Conservation (phyloP, 2,113 vertebrate genomes). For the Plotosus lineatus region DNA sequence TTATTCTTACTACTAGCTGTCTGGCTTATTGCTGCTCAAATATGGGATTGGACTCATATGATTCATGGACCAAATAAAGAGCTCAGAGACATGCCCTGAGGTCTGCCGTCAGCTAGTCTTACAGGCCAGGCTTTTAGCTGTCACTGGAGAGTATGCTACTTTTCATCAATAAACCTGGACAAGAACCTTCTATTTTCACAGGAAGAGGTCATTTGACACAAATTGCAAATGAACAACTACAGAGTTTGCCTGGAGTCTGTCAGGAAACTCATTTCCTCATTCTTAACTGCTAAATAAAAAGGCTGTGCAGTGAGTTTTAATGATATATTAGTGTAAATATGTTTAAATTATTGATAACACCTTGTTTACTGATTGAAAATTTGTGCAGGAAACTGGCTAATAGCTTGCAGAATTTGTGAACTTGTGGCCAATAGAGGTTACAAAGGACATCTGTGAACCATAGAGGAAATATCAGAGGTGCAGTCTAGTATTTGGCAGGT, state of each 20-base stretch:
- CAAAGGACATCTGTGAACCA: neutral
- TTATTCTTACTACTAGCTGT: neutral
- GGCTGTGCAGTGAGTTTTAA: neutral
- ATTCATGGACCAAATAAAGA: neutral
- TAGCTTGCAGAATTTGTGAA: neutral
- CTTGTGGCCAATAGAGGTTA: neutral
- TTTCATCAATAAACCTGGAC: slow-evolving; percentile 11
- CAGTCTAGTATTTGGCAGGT: neutral
- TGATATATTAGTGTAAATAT: neutral
- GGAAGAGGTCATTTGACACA: neutral
- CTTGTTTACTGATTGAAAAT: neutral
- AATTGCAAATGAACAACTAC: neutral
- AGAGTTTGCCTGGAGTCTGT: slow-evolving; percentile 9
- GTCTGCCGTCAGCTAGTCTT: neutral
- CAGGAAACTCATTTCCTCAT: neutral
- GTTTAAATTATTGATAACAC: neutral
- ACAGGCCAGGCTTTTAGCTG: neutral
- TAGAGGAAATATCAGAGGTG: neutral
- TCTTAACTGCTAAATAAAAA: neutral
- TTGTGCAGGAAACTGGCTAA: neutral
- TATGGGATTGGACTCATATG: neutral
- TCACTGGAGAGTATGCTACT: slow-evolving; percentile 21
- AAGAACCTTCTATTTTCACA: slow-evolving; percentile 11
- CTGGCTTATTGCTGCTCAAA: neutral
- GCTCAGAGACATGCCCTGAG: slow-evolving; percentile 2